These are phyloP conservation scores for Brachystomella parvula DNA, from an alignment of 1,140 invertebrate species.

Conservation along the genomic window DNA sequence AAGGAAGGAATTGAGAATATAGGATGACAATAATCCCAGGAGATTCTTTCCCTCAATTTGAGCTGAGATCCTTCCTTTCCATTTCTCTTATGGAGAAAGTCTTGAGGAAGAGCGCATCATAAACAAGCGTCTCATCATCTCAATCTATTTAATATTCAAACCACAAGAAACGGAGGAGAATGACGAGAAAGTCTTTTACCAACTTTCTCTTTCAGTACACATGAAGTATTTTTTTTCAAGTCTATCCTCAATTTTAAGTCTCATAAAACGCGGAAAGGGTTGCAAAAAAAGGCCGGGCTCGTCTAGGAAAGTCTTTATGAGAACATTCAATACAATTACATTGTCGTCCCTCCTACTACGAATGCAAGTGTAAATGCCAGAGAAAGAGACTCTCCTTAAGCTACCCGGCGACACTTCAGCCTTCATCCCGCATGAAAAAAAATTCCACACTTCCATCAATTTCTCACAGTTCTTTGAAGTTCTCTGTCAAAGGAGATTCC, in stretches of 20 bases:
- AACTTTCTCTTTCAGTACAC: too few species aligned
- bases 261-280: too few species aligned
- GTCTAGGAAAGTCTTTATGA: too few species aligned
- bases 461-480: not conserved
- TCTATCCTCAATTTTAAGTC: too few species aligned
- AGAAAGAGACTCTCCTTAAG: too few species aligned
- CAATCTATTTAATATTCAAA: constrained; percentile 9
- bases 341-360: too few species aligned
- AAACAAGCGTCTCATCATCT: constrained; percentile 1
- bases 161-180: not conserved
- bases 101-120: not conserved
- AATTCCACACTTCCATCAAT: constrained; percentile 2
- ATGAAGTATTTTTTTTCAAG: too few species aligned
- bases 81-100: not conserved
- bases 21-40: constrained; percentile 11
- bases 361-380: too few species aligned
- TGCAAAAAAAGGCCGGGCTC: too few species aligned
- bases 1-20: constrained; percentile 5
- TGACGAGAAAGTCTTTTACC: not conserved
- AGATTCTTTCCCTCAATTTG: constrained; percentile 9
- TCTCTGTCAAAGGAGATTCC: not conserved
- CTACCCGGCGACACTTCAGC: too few species aligned
- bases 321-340: constrained; percentile 9
- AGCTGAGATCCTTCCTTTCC: not conserved
- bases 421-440: too few species aligned